Conservation (phyloP, 2,888 invertebrate species). For the Lasius platythorax region DNA sequence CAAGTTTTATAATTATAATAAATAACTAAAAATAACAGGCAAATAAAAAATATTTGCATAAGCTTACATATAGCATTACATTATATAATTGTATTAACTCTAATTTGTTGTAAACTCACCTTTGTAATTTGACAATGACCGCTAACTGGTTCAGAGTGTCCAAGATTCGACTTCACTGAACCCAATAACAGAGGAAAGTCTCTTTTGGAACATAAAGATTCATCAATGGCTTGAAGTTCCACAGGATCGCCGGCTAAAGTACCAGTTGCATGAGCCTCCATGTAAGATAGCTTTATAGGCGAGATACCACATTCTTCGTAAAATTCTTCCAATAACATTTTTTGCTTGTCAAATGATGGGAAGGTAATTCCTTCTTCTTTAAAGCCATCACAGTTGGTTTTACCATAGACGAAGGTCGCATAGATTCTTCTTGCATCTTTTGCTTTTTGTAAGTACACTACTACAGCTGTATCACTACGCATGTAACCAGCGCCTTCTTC, state of each 20-base stretch:
- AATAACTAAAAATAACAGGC: neutral
- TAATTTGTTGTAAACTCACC: neutral
- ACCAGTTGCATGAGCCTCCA: neutral
- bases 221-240: neutral
- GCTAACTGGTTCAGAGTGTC: neutral
- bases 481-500: neutral
- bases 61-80: neutral
- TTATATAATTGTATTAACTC: neutral
- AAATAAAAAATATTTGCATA: neutral
- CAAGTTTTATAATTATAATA: no score
- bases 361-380: no score
- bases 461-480: neutral
- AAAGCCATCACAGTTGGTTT: no score
- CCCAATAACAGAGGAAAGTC: neutral
- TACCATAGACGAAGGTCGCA: no score
- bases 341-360: no score
- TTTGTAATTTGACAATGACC: neutral
- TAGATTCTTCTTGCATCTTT: neutral
- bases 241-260: neutral
- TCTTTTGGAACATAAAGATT: neutral
- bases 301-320: no score
- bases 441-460: neutral
- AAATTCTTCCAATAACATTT: no score
- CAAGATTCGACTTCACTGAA: neutral
- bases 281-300: neutral